Conservation (phyloP, 1,140 invertebrate genomes). For the Calycopis cecrops region DNA sequence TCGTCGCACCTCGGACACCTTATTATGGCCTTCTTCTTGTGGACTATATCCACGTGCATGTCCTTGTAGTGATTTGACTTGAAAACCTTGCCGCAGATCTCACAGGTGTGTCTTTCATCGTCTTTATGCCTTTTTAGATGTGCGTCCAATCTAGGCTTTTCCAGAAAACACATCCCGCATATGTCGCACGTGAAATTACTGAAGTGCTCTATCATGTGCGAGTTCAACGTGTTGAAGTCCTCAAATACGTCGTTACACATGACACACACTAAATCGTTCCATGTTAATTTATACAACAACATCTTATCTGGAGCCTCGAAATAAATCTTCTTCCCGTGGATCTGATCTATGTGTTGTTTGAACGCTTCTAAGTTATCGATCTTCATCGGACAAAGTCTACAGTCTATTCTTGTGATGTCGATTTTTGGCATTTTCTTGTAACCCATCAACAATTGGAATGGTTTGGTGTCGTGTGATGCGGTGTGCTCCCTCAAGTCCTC, state of each 20-base stretch:
- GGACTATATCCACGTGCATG: constrained; percentile 65
- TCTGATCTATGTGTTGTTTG: constrained; percentile 56
- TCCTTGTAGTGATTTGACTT: constrained; percentile 67
- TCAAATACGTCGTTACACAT: constrained; percentile 64
- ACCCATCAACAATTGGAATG: constrained; percentile 57
- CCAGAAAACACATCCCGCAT: constrained; percentile 61
- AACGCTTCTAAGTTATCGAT: constrained; percentile 56
- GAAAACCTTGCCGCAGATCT: constrained; percentile 63
- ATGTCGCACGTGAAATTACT: constrained; percentile 64
- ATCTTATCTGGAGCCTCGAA: constrained; percentile 61
- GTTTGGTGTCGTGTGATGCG: constrained; percentile 56
- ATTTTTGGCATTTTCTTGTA: constrained; percentile 67
- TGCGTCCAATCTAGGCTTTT: constrained; percentile 52
- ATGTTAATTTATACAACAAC: constrained; percentile 49
- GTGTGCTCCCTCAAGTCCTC: constrained; percentile 65
- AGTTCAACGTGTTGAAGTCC: constrained; percentile 61
- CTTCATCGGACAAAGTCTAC: constrained; percentile 50
- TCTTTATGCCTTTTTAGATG: constrained; percentile 60
- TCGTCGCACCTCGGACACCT: constrained; percentile 60
- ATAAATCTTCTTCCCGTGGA: constrained; percentile 58
- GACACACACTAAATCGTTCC: constrained; percentile 63
- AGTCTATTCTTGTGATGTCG: constrained; percentile 64
- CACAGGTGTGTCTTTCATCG: constrained; percentile 57
- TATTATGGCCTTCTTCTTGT: constrained; percentile 65
- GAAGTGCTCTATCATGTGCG: constrained; percentile 65